Evolutionary conservation across 2,797 vertebrate species (phyloP).

Genomic region (Silurus aristotelis): DNA sequence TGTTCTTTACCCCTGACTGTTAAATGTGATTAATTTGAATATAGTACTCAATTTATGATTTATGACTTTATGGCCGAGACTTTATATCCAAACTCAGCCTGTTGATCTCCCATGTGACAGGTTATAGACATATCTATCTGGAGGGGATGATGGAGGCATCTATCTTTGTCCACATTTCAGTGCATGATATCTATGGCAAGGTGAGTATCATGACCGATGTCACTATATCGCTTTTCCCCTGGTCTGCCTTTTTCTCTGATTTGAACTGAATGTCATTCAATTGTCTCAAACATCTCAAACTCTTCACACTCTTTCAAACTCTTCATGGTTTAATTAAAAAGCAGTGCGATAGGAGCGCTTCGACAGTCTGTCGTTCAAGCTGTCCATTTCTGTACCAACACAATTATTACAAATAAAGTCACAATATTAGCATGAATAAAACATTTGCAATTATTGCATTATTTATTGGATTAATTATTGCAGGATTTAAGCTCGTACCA

Average conservation of each 20-base stretch:
- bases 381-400: conserved; percentile 29
- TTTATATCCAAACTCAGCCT: background rate
- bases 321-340: conserved; percentile 2
- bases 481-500: too few relatives aligned
- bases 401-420: background rate
- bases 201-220: conserved; percentile 65
- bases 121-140: conserved; percentile 95
- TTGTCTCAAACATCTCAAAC: too few relatives aligned
- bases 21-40: too few relatives aligned
- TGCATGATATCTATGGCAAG: conserved; percentile 97
- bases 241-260: background rate
- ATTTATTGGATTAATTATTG: too few relatives aligned
- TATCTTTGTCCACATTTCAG: conserved; percentile 94
- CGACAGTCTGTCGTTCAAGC: conserved; percentile 35
- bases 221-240: background rate
- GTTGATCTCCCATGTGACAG: conserved; percentile 67
- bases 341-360: too few relatives aligned
- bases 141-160: conserved; percentile 96
- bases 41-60: too few relatives aligned
- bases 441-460: too few relatives aligned
- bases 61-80: too few relatives aligned
- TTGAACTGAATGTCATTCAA: background rate
- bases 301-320: background rate
- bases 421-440: background rate
- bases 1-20: too few relatives aligned